These are phyloP conservation scores for Acanthurus lineatus DNA, from an alignment of 2,797 vertebrate genomes.

Conservation along the genomic window DNA sequence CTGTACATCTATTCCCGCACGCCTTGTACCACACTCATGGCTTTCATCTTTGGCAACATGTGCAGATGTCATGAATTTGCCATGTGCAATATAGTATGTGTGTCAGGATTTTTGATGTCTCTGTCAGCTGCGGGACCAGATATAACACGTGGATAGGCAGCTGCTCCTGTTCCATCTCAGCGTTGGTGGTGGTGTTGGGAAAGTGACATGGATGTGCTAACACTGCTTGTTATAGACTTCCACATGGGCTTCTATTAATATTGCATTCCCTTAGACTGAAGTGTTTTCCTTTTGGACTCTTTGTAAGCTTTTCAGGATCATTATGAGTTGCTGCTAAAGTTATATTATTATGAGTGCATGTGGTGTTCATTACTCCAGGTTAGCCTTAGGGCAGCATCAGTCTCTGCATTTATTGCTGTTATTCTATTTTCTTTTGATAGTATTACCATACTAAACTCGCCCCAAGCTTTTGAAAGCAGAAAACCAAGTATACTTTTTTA, in stretches of 20 bases:
- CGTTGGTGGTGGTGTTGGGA: not conserved
- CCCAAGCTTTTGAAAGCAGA: constrained; percentile 3
- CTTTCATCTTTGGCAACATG: constrained; percentile 73
- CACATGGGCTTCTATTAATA: not conserved
- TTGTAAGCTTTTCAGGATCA: constrained; percentile 23
- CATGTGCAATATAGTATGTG: constrained; percentile 53
- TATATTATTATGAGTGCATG: constrained; percentile 18
- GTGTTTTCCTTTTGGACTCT: constrained; percentile 12
- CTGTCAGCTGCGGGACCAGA: constrained; percentile 52
- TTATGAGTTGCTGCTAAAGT: not conserved
- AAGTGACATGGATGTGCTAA: constrained; percentile 10
- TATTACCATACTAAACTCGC: constrained; percentile 16
- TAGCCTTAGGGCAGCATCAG: constrained; percentile 25
- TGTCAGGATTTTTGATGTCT: constrained; percentile 69
- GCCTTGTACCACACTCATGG: constrained; percentile 65
- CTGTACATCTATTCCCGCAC: constrained; percentile 71
- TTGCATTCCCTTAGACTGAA: not conserved
- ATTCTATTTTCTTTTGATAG: constrained; percentile 33
- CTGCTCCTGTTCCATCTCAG: constrained; percentile 14
- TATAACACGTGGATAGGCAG: constrained; percentile 32
- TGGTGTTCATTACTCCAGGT: constrained; percentile 33
- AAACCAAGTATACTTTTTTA: constrained; percentile 53
- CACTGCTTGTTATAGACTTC: not conserved
- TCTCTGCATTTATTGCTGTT: constrained; percentile 41
- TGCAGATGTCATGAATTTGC: constrained; percentile 74